phyloP scores from a whole-genome alignment of 2,888 invertebrate species.

The Acrobasis consociella region DNA sequence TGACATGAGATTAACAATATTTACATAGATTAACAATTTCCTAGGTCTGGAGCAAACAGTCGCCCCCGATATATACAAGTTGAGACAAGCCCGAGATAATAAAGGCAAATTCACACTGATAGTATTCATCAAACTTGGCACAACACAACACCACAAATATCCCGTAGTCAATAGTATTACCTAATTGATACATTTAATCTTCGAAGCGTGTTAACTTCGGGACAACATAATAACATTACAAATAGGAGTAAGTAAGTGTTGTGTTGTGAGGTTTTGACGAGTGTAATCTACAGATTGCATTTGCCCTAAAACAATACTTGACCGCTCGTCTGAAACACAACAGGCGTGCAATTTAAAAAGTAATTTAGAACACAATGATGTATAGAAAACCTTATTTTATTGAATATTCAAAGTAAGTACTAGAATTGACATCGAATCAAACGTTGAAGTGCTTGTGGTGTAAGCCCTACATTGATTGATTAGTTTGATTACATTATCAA shows the following conservation, averaged over 20 bases:
- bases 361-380: not conserved
- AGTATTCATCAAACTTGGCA: too few relatives aligned
- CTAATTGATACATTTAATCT: too few relatives aligned
- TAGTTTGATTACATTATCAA: not conserved
- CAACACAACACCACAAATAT: too few relatives aligned
- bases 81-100: slow-evolving; percentile 19
- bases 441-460: not conserved
- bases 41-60: slow-evolving; percentile 47
- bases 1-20: slow-evolving; percentile 70
- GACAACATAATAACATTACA: too few relatives aligned
- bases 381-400: not conserved
- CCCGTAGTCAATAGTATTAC: too few relatives aligned
- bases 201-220: too few relatives aligned
- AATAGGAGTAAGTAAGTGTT: too few relatives aligned
- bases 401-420: not conserved
- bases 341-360: not conserved
- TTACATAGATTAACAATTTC: slow-evolving; percentile 71
- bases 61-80: slow-evolving; percentile 36
- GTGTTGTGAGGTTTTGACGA: too few relatives aligned
- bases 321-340: not conserved
- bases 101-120: not conserved
- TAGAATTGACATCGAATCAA: not conserved
- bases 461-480: not conserved
- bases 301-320: not conserved
- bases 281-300: too few relatives aligned